Conservation (phyloP, 2,113 vertebrate genomes). For the Melanotaenia duboulayi region DNA sequence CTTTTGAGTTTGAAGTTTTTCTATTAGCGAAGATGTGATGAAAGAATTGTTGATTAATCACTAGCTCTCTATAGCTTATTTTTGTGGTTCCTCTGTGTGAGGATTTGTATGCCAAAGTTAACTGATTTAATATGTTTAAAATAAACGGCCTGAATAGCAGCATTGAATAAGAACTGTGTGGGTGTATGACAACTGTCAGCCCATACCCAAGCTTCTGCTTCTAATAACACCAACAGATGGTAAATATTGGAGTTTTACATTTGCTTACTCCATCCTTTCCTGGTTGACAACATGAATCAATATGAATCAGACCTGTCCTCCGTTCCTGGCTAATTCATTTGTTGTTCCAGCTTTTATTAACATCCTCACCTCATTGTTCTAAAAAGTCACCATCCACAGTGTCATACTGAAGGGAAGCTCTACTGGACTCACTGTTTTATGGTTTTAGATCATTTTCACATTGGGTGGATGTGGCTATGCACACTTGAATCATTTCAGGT, state of each 20-base stretch:
- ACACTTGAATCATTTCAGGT: slow-evolving; percentile 60
- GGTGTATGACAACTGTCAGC: slow-evolving; percentile 61
- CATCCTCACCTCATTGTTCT: slow-evolving; percentile 65
- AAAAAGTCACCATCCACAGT: slow-evolving; percentile 53
- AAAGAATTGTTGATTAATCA: neutral
- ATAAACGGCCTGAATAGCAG: slow-evolving; percentile 59
- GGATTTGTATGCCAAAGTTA: slow-evolving; percentile 23
- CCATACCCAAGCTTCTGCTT: slow-evolving; percentile 72
- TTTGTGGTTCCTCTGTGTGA: slow-evolving; percentile 24
- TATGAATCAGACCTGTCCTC: slow-evolving; percentile 68
- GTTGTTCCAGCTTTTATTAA: slow-evolving; percentile 79
- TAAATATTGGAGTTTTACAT: slow-evolving; percentile 88
- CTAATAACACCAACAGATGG: slow-evolving; percentile 81
- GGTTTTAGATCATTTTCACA: slow-evolving; percentile 15
- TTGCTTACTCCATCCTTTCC: slow-evolving; percentile 79
- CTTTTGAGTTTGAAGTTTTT: slow-evolving; percentile 4
- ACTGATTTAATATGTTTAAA: too few species aligned
- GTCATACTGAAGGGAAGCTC: neutral
- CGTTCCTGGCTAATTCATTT: slow-evolving; percentile 65
- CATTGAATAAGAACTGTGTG: slow-evolving; percentile 69
- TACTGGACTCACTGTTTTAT: neutral
- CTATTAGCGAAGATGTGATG: neutral
- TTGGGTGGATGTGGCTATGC: slow-evolving; percentile 5
- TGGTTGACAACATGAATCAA: slow-evolving; percentile 79
- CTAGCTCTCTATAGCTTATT: slow-evolving; percentile 7